Conservation (phyloP, 2,888 invertebrate genomes). For the Cheilosia urbana region DNA sequence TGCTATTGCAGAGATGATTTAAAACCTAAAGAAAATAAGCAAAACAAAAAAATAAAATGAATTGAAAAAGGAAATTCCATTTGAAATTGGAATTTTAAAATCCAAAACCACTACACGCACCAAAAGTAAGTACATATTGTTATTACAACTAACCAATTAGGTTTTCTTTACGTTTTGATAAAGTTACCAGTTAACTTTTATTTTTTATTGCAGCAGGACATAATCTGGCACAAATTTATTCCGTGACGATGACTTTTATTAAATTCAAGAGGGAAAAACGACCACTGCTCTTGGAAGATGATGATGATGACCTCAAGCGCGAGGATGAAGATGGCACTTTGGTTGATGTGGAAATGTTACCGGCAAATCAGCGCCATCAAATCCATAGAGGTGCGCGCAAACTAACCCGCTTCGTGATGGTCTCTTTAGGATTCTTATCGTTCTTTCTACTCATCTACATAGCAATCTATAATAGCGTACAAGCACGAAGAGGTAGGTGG, state of each 20-base stretch:
- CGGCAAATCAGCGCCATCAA: conserved; percentile 75
- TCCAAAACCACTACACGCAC: conserved; percentile 10
- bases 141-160: not conserved
- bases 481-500: conserved; percentile 80
- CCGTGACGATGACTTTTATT: conserved; percentile 48
- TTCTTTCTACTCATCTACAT: conserved; percentile 80
- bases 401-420: conserved; percentile 77
- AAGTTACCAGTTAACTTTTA: not conserved
- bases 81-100: conserved; percentile 4
- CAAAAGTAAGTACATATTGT: not conserved
- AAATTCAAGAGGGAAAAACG: conserved; percentile 53
- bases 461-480: conserved; percentile 80
- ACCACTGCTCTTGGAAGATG: conserved; percentile 51
- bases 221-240: not conserved
- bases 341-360: conserved; percentile 73
- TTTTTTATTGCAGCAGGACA: conserved; percentile 28
- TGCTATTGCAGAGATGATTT: conserved; percentile 44
- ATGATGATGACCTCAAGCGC: conserved; percentile 51
- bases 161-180: not conserved
- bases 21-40: not conserved
- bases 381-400: conserved; percentile 79
- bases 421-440: conserved; percentile 77
- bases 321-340: conserved; percentile 40
- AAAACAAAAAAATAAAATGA: conserved; percentile 26
- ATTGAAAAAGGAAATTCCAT: conserved; percentile 14